Evolutionary conservation across 1,140 invertebrate species (phyloP).

Genomic region (Drosophila truncata): DNA sequence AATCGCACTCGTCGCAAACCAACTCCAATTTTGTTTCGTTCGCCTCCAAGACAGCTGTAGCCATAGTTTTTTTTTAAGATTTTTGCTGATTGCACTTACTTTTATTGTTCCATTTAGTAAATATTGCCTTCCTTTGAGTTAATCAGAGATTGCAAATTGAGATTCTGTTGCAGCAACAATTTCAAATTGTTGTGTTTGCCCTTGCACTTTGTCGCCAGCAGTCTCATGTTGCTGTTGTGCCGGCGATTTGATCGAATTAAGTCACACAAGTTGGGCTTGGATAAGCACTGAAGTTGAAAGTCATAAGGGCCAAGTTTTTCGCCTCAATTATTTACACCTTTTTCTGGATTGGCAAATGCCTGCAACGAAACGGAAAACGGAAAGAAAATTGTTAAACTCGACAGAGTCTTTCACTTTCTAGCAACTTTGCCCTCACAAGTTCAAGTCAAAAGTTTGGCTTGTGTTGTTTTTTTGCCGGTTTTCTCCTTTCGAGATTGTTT

Average conservation of each 20-base stretch:
- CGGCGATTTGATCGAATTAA: slow-evolving; percentile 14
- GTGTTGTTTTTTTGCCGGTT: slow-evolving; percentile 3
- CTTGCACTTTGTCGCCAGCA: slow-evolving; percentile 6
- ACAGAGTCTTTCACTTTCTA: slow-evolving; percentile 45
- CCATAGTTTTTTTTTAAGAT: slow-evolving; percentile 45
- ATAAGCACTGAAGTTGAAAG: slow-evolving; percentile 4
- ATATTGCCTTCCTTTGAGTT: neutral
- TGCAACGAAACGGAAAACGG: slow-evolving; percentile 38
- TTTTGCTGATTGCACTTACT: neutral
- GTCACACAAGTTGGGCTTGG: slow-evolving; percentile 10
- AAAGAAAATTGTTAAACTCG: slow-evolving; percentile 42
- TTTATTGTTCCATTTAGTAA: slow-evolving; percentile 13
- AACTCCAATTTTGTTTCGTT: slow-evolving; percentile 50
- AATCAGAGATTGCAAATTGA: slow-evolving; percentile 29
- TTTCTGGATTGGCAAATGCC: slow-evolving; percentile 42
- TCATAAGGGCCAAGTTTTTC: slow-evolving; percentile 44
- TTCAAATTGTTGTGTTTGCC: slow-evolving; percentile 15
- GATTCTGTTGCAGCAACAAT: slow-evolving; percentile 31
- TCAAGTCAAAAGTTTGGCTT: slow-evolving; percentile 42
- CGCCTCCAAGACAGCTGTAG: slow-evolving; percentile 62
- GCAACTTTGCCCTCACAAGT: slow-evolving; percentile 42
- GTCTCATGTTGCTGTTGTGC: slow-evolving; percentile 28
- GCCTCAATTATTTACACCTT: slow-evolving; percentile 53
- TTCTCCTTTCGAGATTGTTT: slow-evolving; percentile 33
- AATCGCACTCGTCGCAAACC: slow-evolving; percentile 67